Conservation (phyloP, 2,888 invertebrate species). For the Caenorhabditis imperialis region DNA sequence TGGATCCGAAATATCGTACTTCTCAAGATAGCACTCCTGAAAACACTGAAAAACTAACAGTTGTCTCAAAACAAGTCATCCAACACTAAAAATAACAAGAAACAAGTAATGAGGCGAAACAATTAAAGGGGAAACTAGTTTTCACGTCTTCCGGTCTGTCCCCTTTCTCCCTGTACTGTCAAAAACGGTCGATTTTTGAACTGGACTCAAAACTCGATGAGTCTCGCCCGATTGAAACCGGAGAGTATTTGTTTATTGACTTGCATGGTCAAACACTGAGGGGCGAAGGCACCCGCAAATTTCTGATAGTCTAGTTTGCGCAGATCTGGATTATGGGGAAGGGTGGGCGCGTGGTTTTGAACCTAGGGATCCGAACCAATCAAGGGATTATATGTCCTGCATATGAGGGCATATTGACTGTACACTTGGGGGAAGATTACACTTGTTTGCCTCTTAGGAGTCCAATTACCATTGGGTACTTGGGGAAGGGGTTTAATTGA, state of each 20-base stretch:
- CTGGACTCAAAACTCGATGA: background rate
- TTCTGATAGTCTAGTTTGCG: constrained; percentile 18
- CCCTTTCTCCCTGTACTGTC: background rate
- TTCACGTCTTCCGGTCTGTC: background rate
- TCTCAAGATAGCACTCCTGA: constrained; percentile 15
- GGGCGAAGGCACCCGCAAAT: background rate
- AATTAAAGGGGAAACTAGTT: constrained; percentile 2
- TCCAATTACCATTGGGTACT: constrained; percentile 35
- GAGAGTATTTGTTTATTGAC: constrained; percentile 3
- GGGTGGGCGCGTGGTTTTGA: background rate
- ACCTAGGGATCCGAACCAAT: constrained; percentile 1
- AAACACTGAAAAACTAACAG: background rate
- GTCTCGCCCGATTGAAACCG: constrained; percentile 6
- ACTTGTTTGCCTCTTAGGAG: constrained; percentile 28
- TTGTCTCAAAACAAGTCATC: background rate
- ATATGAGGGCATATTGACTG: no score
- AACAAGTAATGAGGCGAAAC: constrained; percentile 5
- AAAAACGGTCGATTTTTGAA: constrained; percentile 2
- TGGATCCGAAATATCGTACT: background rate
- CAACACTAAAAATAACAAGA: no score
- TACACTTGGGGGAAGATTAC: constrained; percentile 18
- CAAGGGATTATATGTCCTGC: constrained; percentile 36
- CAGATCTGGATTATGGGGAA: background rate
- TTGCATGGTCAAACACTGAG: constrained; percentile 8
- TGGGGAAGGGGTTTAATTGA: no score